phyloP scores from a whole-genome alignment of 2,113 vertebrate species.

The Pelobates fuscus region DNA sequence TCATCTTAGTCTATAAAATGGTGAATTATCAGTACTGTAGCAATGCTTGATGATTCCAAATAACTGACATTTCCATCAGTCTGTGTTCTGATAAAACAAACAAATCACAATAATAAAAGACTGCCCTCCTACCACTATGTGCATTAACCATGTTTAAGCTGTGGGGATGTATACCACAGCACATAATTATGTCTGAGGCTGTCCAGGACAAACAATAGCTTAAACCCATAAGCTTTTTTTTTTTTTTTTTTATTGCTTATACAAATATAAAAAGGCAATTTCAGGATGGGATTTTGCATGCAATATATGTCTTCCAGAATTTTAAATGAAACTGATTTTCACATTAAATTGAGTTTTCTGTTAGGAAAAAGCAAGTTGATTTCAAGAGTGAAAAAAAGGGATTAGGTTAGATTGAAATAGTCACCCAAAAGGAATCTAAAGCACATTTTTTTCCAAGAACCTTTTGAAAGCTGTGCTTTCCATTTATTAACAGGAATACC shows the following conservation, averaged over 20 bases:
- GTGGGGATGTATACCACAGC: too few species aligned
- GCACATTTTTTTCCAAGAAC: slow-evolving; percentile 9
- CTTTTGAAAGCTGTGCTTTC: too few species aligned
- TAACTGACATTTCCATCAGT: slow-evolving; percentile 53
- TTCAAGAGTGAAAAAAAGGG: slow-evolving; percentile 18
- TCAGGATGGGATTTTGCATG: slow-evolving; percentile 42
- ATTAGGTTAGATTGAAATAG: slow-evolving; percentile 33
- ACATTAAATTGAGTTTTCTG: slow-evolving; percentile 55
- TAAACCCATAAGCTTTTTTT: slow-evolving; percentile 52
- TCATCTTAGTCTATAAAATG: slow-evolving; percentile 65
- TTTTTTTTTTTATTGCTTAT: too few species aligned
- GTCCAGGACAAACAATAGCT: too few species aligned
- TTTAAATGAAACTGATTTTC: slow-evolving; percentile 56
- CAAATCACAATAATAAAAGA: too few species aligned
- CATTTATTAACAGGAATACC: too few species aligned
- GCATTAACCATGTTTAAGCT: too few species aligned
- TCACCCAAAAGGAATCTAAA: neutral
- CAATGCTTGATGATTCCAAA: slow-evolving; percentile 60
- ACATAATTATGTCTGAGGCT: too few species aligned
- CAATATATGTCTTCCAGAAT: slow-evolving; percentile 55
- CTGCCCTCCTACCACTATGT: too few species aligned
- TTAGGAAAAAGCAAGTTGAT: slow-evolving; percentile 46
- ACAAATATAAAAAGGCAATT: slow-evolving; percentile 47
- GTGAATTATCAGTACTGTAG: slow-evolving; percentile 69
- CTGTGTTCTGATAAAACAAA: slow-evolving; percentile 47